phyloP scores from a whole-genome alignment of 1,140 invertebrate species.

The Hestina assimilis region DNA sequence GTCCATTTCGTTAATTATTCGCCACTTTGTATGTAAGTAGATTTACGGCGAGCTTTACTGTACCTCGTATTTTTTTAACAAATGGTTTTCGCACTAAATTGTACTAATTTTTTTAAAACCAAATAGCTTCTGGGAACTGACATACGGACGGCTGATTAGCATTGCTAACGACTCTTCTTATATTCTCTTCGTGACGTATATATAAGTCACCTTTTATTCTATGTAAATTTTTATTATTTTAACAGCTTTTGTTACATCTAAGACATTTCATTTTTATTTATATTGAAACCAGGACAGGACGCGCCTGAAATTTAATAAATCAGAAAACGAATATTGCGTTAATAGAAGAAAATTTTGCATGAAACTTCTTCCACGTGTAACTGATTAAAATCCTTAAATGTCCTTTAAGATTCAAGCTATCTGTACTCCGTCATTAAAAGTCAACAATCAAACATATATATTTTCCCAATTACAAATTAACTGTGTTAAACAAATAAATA shows the following conservation, averaged over 20 bases:
- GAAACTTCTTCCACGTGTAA: no score
- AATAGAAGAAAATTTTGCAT: no score
- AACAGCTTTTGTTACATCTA: background rate
- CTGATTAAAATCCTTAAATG: no score
- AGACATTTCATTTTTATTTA: background rate
- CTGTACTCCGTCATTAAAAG: no score
- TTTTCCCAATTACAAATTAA: no score
- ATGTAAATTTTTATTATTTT: slow-evolving; percentile 7
- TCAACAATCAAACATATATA: no score
- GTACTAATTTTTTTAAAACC: slow-evolving; percentile 25
- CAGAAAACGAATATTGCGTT: no score
- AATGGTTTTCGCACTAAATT: slow-evolving; percentile 26
- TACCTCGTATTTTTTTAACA: slow-evolving; percentile 49
- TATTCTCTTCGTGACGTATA: background rate
- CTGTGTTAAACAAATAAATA: no score
- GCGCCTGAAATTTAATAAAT: no score
- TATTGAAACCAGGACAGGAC: no score
- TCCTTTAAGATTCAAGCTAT: no score
- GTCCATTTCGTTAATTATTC: slow-evolving; percentile 78
- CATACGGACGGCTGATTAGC: slow-evolving; percentile 15
- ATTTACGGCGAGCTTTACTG: slow-evolving; percentile 69
- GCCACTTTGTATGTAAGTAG: slow-evolving; percentile 76
- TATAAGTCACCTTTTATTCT: background rate
- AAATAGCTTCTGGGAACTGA: slow-evolving; percentile 17
- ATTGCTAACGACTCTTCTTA: slow-evolving; percentile 17